These are phyloP conservation scores for Drosophila rubida DNA, from an alignment of 2,888 invertebrate genomes.

Conservation along the genomic window DNA sequence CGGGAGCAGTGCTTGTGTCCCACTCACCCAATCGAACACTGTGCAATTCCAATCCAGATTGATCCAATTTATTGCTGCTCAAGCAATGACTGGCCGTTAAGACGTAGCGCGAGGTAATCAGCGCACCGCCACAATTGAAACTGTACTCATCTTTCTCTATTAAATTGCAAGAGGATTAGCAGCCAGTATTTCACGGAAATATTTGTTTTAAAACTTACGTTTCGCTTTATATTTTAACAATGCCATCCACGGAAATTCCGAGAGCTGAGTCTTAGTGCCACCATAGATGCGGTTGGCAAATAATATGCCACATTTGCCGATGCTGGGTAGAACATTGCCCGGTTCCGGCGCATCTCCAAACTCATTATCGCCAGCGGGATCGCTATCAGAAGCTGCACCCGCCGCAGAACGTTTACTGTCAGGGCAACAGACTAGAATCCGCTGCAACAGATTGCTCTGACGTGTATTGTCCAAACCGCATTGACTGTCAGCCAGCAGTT, in stretches of 20 bases:
- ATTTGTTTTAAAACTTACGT: constrained; percentile 59
- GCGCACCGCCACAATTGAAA: constrained; percentile 90
- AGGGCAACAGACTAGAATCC: constrained; percentile 87
- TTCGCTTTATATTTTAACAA: constrained; percentile 85
- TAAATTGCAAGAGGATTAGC: neutral
- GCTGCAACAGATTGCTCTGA: constrained; percentile 50
- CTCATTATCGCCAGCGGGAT: neutral
- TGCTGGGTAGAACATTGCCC: constrained; percentile 84
- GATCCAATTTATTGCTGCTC: constrained; percentile 87
- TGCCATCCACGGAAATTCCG: constrained; percentile 87
- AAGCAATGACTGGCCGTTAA: constrained; percentile 92
- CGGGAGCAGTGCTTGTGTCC: constrained; percentile 79
- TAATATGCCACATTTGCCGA: constrained; percentile 86
- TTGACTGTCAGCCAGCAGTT: constrained; percentile 85
- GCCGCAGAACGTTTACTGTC: constrained; percentile 38
- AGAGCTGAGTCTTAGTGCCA: constrained; percentile 87
- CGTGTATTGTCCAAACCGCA: constrained; percentile 88
- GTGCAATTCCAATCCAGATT: constrained; percentile 86
- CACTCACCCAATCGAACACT: constrained; percentile 84
- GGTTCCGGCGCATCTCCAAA: constrained; percentile 16
- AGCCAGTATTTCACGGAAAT: neutral
- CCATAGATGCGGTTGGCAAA: constrained; percentile 87
- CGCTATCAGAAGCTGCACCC: neutral
- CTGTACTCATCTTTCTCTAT: constrained; percentile 73
- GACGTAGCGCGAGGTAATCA: constrained; percentile 88